These are phyloP conservation scores for Tinamus major DNA, from an alignment of 2,797 vertebrate species.

Conservation along the genomic window DNA sequence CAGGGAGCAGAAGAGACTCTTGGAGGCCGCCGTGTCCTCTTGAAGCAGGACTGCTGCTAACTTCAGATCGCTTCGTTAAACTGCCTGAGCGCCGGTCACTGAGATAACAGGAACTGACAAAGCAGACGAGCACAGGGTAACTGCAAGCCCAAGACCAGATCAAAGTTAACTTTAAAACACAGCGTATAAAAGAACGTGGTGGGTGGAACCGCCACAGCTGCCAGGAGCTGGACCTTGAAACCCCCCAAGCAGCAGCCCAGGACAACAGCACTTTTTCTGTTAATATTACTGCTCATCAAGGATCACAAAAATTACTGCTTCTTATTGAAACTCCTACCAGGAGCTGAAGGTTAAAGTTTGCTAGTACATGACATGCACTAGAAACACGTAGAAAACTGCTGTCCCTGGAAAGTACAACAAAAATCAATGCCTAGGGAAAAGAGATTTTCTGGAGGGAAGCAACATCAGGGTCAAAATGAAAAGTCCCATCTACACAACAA, in stretches of 20 bases:
- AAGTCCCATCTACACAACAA: neutral
- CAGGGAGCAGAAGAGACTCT: neutral
- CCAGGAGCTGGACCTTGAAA: neutral
- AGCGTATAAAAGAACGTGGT: neutral
- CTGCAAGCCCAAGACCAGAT: neutral
- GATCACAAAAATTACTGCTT: neutral
- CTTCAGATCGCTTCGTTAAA: neutral
- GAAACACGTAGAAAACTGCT: neutral
- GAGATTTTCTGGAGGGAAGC: neutral
- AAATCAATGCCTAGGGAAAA: neutral
- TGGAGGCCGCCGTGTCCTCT: neutral
- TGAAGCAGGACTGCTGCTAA: neutral
- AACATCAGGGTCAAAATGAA: neutral
- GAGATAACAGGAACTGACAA: neutral
- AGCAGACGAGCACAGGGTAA: neutral
- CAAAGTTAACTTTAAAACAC: neutral
- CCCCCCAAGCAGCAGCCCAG: neutral
- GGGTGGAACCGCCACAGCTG: neutral
- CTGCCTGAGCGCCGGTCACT: accelerated
- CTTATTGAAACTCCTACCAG: neutral
- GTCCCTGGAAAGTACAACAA: neutral
- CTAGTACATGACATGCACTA: neutral
- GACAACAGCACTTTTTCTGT: neutral
- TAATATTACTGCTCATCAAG: accelerated
- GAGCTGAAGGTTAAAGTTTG: neutral